Percentiles rank a stretch among this genome's conserved stretches.
phyloP scores from a whole-genome alignment of 2,888 invertebrate genomes.

The Troides helena region DNA sequence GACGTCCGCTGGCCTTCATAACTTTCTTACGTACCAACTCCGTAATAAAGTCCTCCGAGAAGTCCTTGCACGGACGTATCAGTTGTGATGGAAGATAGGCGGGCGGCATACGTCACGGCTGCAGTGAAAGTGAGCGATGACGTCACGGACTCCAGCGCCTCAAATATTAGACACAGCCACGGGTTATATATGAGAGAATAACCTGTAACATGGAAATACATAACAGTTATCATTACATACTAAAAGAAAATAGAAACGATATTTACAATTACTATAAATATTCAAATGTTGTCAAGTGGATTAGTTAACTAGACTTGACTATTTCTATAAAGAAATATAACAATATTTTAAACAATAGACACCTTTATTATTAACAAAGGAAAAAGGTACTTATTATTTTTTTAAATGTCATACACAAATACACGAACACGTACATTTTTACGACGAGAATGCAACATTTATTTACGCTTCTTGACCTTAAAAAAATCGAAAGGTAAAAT shows the following conservation, averaged over 20 bases:
- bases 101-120: conserved; percentile 88
- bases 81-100: conserved; percentile 85
- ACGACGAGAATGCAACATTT: too few relatives aligned
- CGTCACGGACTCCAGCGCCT: conserved; percentile 88
- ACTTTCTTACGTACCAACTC: conserved; percentile 81
- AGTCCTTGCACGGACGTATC: conserved; percentile 88
- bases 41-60: conserved; percentile 89
- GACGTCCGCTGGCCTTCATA: too few relatives aligned
- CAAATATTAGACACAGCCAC: conserved; percentile 87
- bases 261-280: too few relatives aligned
- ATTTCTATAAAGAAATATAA: too few relatives aligned
- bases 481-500: background rate
- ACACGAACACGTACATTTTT: too few relatives aligned
- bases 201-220: conserved; percentile 59
- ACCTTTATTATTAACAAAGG: too few relatives aligned
- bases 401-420: background rate
- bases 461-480: background rate
- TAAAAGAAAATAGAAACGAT: background rate
- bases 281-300: too few relatives aligned
- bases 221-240: background rate
- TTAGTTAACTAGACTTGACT: too few relatives aligned
- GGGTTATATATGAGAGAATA: conserved; percentile 88
- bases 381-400: too few relatives aligned
- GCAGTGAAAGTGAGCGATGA: conserved; percentile 88
- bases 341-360: too few relatives aligned